phyloP scores from a whole-genome alignment of 2,113 vertebrate species.

The Chamaea fasciata region DNA sequence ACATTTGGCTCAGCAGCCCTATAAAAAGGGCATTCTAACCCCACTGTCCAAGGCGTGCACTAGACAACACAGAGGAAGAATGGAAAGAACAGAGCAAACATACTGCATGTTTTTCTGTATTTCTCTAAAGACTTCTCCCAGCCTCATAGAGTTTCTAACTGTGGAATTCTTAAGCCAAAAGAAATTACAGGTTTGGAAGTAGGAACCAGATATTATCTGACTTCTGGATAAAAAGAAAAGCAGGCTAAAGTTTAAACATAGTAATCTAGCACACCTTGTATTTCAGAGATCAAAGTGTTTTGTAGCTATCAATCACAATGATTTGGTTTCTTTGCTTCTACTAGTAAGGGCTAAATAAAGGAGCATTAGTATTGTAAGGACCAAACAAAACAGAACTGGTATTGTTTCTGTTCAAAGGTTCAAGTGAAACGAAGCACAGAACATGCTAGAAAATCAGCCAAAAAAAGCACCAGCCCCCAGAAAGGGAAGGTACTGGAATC shows the following conservation, averaged over 20 bases:
- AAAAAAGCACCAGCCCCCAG: neutral
- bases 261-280: neutral
- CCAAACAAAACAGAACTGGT: neutral
- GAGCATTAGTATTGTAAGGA: neutral
- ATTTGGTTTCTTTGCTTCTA: neutral
- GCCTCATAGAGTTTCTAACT: neutral
- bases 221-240: neutral
- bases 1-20: neutral
- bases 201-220: neutral
- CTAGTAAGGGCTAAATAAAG: neutral
- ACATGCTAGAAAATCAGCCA: neutral
- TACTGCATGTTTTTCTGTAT: neutral
- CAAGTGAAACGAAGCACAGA: neutral
- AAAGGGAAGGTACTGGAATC: neutral
- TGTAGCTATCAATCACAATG: neutral
- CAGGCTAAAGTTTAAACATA: neutral
- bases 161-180: neutral
- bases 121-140: neutral
- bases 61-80: neutral
- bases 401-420: neutral
- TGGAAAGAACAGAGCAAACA: neutral
- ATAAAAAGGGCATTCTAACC: neutral
- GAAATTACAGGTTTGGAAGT: neutral
- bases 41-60: rapidly evolving
- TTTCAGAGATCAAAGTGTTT: neutral